Evolutionary conservation across 2,797 vertebrate species (phyloP), one percentile per base, ranked within the genome.

Genomic region (Delichon dasypus): DNA sequence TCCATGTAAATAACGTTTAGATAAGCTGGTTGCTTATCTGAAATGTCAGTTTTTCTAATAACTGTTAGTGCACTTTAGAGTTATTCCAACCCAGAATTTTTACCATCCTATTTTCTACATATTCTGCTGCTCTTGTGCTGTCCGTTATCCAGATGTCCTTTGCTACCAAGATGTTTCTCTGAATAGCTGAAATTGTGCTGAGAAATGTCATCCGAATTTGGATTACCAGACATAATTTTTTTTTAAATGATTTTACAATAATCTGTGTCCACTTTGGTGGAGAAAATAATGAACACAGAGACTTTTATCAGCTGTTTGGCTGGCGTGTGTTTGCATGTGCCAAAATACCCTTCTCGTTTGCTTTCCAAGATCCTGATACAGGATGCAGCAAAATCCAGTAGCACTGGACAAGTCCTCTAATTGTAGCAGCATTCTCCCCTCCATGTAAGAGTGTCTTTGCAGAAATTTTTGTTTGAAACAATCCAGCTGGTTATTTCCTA

Each of bases 161-260:
- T 95, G 67, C 97, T 95, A 90, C 42, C 77, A 84, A 85, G 84
- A 90, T 89, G 91, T 96, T 95, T 95, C 88, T 96, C 90, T 89
- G 34, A 95, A 94, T 91, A 97, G 90, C 93, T 97, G 95, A 88
- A 89, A 67, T 58, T n/a, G 36, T 48, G 91, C 90, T 96, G 97
- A 68, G 90, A 98, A 98, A 97, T 95, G 75, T 72, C 93, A 96
- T 94, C 85, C 91, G 84, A 97, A 97, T 96, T 62, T 94, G 81
- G 94, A 97, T 92, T 17, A 82, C 62, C 93, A 65, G 62, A 85
- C 77, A 30, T 55, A 34, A 25, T 45, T 38, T 34, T 53, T 57
- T 76, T 71, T 65, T 71, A n/a, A 45, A 25, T 73, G 23, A 48
- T 36, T 85, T 93, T 64, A 45, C 68, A 83, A 64, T 36, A 44